phyloP scores from a whole-genome alignment of 2,797 vertebrate genomes.

The Taenioides sp. region DNA sequence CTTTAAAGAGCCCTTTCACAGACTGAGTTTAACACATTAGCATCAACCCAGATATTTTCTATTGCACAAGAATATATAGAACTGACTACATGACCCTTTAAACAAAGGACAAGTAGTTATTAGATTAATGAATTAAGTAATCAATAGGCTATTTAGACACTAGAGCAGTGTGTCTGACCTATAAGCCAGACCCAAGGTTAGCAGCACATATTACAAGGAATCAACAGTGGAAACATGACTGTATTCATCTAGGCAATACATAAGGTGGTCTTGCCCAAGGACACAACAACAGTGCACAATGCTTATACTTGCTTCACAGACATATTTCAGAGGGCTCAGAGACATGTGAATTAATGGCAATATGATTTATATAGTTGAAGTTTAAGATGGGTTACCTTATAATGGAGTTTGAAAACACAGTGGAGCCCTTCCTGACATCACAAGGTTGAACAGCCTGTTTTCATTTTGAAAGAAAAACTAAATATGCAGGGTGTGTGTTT shows the following conservation, averaged over 20 bases:
- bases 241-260: neutral
- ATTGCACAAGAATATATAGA: neutral
- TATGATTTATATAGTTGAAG: too few relatives aligned
- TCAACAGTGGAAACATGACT: neutral
- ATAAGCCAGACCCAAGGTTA: neutral
- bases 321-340: neutral
- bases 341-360: too few relatives aligned
- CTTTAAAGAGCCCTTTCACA: neutral
- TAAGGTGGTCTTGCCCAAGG: neutral
- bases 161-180: neutral
- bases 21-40: neutral
- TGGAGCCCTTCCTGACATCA: too few relatives aligned
- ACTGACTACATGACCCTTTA: neutral
- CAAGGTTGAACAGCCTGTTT: too few relatives aligned
- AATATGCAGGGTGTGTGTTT: too few relatives aligned
- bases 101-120: neutral
- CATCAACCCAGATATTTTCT: neutral
- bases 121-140: neutral
- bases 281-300: neutral
- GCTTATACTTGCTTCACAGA: too few relatives aligned
- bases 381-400: too few relatives aligned
- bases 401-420: too few relatives aligned
- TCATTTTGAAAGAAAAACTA: too few relatives aligned
- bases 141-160: neutral
- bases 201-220: neutral